Percentiles rank a stretch among this genome's conserved stretches.
These are phyloP conservation scores for Harpalus rufipes DNA, from an alignment of 2,888 invertebrate genomes.

Conservation along the genomic window DNA sequence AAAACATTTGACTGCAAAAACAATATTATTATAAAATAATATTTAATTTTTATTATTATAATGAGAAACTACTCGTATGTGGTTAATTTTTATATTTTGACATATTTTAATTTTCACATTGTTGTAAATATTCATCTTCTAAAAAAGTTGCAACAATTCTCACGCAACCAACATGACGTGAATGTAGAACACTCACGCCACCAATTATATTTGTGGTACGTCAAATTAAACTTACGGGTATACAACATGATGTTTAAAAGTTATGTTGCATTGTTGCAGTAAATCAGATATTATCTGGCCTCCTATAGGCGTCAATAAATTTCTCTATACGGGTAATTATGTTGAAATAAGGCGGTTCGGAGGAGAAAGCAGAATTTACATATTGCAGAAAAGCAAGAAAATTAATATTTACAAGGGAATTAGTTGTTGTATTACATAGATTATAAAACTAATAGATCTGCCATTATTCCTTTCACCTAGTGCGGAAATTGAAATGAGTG, in stretches of 20 bases:
- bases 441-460: constrained; percentile 29
- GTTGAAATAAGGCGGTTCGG: constrained; percentile 42
- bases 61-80: too few species aligned
- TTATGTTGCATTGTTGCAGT: constrained; percentile 32
- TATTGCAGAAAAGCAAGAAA: constrained; percentile 26
- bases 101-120: not conserved
- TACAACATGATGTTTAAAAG: constrained; percentile 35
- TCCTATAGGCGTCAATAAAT: constrained; percentile 34
- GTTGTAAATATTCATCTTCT: not conserved
- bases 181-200: constrained; percentile 24
- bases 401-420: constrained; percentile 45
- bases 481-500: constrained; percentile 1
- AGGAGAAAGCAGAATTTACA: constrained; percentile 38
- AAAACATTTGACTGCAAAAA: too few species aligned
- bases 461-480: constrained; percentile 24
- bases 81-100: too few species aligned
- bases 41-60: too few species aligned
- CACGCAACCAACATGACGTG: constrained; percentile 33
- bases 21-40: too few species aligned
- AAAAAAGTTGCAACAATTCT: constrained; percentile 17
- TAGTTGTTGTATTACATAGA: constrained; percentile 21
- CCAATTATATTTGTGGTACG: constrained; percentile 22
- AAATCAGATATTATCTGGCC: constrained; percentile 47
- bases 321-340: constrained; percentile 35
- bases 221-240: constrained; percentile 32